Conservation (phyloP, 2,797 vertebrate species). For the Lagocephalus sceleratus region DNA sequence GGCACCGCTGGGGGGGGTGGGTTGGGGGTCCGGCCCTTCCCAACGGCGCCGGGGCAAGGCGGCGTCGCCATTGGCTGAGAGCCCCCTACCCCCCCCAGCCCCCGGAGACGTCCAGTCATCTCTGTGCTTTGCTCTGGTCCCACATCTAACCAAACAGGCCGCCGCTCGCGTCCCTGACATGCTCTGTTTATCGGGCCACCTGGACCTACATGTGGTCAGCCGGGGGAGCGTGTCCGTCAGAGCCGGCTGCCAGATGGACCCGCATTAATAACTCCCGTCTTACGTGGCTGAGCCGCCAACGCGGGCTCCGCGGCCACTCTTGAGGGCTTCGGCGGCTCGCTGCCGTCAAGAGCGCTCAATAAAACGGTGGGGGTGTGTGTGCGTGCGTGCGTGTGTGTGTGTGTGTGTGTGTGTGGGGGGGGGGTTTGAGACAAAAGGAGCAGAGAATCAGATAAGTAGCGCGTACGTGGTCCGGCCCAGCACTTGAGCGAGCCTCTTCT, state of each 20-base stretch:
- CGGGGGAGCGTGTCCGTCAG: conserved; percentile 48
- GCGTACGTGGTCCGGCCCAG: conserved; percentile 56
- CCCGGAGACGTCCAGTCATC: conserved; percentile 53
- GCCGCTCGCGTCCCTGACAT: conserved; percentile 50
- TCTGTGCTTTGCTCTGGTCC: conserved; percentile 52
- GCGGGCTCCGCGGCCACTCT: conserved; percentile 29
- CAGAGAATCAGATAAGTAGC: conserved; percentile 52
- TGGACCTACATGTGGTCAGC: conserved; percentile 68
- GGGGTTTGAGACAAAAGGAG: conserved; percentile 31
- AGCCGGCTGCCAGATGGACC: conserved; percentile 63
- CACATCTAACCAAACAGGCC: conserved; percentile 64
- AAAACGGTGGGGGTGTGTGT: no score
- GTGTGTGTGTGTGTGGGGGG: no score
- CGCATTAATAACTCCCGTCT: conserved; percentile 57
- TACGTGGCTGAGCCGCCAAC: conserved; percentile 36
- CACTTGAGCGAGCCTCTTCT: conserved; percentile 34
- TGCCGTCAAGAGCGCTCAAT: conserved; percentile 21
- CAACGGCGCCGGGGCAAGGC: conserved; percentile 47
- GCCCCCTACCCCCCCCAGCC: no score
- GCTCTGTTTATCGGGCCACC: conserved; percentile 70
- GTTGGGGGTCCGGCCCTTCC: conserved; percentile 51
- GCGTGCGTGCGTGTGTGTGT: no score
- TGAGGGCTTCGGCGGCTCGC: conserved; percentile 22
- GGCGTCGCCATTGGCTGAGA: conserved; percentile 61
- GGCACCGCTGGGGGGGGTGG: conserved; percentile 49